These are phyloP conservation scores for Cheiracanthium punctorium DNA, from an alignment of 2,888 invertebrate genomes.

Conservation along the genomic window DNA sequence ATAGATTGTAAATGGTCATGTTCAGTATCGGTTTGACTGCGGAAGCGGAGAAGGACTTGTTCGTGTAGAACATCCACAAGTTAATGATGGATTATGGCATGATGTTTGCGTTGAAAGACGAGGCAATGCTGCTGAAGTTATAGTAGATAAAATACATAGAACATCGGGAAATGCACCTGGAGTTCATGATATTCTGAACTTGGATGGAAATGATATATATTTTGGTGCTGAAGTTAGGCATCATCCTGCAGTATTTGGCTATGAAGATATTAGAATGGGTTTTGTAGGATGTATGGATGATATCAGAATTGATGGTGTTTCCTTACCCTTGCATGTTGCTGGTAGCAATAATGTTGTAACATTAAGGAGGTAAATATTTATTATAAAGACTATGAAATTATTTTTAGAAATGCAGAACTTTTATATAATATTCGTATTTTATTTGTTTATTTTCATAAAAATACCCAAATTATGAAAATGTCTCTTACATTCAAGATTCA, in stretches of 20 bases:
- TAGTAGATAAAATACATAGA: slow-evolving; percentile 85
- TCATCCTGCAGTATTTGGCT: slow-evolving; percentile 78
- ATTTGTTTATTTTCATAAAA: no score
- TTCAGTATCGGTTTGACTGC: slow-evolving; percentile 93
- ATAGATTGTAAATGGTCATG: slow-evolving; percentile 85
- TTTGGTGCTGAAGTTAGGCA: slow-evolving; percentile 76
- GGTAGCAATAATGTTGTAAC: slow-evolving; percentile 63
- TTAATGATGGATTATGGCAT: slow-evolving; percentile 92
- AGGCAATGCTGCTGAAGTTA: slow-evolving; percentile 86
- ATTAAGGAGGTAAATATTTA: slow-evolving; percentile 51
- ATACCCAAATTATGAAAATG: no score
- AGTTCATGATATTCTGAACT: slow-evolving; percentile 86
- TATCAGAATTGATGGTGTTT: slow-evolving; percentile 84
- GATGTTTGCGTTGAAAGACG: slow-evolving; percentile 85
- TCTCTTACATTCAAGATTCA: no score
- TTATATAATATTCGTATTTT: no score
- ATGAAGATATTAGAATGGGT: slow-evolving; percentile 87
- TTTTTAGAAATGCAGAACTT: no score
- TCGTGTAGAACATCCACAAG: slow-evolving; percentile 83
- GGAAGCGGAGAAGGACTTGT: slow-evolving; percentile 93
- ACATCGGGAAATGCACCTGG: slow-evolving; percentile 84
- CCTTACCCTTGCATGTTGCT: slow-evolving; percentile 84
- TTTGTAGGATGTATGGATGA: slow-evolving; percentile 95
- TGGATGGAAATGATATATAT: slow-evolving; percentile 80
- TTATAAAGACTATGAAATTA: no score